Conservation (phyloP, 2,888 invertebrate species). For the Orthosia cruda region DNA sequence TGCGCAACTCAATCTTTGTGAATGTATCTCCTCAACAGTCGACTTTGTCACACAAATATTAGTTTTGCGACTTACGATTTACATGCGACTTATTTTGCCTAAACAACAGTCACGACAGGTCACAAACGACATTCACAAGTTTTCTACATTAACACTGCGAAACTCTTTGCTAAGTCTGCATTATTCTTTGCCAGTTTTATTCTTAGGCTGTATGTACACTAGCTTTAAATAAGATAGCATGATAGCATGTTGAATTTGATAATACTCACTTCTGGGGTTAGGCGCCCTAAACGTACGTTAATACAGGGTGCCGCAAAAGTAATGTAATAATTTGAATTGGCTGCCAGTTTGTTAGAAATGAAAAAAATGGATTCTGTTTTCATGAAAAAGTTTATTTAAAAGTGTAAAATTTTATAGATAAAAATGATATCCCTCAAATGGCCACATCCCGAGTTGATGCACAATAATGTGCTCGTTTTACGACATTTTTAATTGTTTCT, state of each 20-base stretch:
- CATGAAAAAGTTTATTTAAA: too few relatives aligned
- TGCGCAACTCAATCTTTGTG: slow-evolving; percentile 21
- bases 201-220: slow-evolving; percentile 6
- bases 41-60: slow-evolving; percentile 13
- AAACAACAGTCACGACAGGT: slow-evolving; percentile 10
- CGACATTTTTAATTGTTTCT: too few relatives aligned
- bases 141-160: slow-evolving; percentile 12
- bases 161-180: slow-evolving; percentile 10
- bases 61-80: slow-evolving; percentile 1
- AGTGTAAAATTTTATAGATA: too few relatives aligned
- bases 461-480: too few relatives aligned
- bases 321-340: too few relatives aligned
- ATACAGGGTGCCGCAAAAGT: too few relatives aligned
- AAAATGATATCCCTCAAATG: too few relatives aligned
- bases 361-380: too few relatives aligned
- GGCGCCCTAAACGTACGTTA: too few relatives aligned
- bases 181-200: slow-evolving; percentile 30
- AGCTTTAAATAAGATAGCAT: not conserved
- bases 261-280: not conserved
- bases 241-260: not conserved
- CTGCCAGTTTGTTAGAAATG: not conserved
- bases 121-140: slow-evolving; percentile 13
- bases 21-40: slow-evolving; percentile 7
- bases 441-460: too few relatives aligned
- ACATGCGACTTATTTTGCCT: slow-evolving; percentile 10